These are phyloP conservation scores for Acanthococcus lagerstroemiae DNA, from an alignment of 2,888 invertebrate genomes.

Conservation along the genomic window DNA sequence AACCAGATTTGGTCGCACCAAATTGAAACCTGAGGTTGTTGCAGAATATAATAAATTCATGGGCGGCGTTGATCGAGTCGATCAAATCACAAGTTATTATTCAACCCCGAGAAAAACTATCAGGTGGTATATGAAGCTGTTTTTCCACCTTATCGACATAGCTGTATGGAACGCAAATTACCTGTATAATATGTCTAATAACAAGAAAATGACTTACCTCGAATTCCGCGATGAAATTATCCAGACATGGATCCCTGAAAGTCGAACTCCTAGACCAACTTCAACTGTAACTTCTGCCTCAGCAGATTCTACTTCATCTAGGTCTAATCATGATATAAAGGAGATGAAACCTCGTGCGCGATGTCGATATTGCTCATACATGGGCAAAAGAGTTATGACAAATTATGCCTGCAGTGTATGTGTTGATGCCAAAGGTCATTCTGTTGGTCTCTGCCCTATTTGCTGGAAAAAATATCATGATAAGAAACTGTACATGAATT, in stretches of 20 bases:
- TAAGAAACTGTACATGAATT: too few species aligned
- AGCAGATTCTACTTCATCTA: not conserved
- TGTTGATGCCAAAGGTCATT: not conserved
- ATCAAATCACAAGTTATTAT: conserved; percentile 4
- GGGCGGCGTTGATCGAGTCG: conserved; percentile 2
- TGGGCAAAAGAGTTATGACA: not conserved
- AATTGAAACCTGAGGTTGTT: not conserved
- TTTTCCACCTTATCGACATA: conserved; percentile 1
- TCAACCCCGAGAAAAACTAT: not conserved
- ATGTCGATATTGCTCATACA: not conserved
- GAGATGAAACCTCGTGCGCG: not conserved
- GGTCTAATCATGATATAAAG: not conserved
- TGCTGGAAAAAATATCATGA: not conserved
- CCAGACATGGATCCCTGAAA: too few species aligned
- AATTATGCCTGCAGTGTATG: not conserved
- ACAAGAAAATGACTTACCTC: not conserved
- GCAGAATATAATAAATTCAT: conserved; percentile 1
- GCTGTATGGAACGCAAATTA: not conserved
- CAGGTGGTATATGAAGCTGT: conserved; percentile 1
- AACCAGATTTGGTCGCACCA: not conserved
- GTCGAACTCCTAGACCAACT: too few species aligned
- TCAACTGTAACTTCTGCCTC: not conserved
- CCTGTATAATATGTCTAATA: not conserved
- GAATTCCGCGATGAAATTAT: conserved; percentile 5
- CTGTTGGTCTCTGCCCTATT: not conserved